phyloP scores from a whole-genome alignment of 2,888 invertebrate species.

The Caenorhabditis afra region DNA sequence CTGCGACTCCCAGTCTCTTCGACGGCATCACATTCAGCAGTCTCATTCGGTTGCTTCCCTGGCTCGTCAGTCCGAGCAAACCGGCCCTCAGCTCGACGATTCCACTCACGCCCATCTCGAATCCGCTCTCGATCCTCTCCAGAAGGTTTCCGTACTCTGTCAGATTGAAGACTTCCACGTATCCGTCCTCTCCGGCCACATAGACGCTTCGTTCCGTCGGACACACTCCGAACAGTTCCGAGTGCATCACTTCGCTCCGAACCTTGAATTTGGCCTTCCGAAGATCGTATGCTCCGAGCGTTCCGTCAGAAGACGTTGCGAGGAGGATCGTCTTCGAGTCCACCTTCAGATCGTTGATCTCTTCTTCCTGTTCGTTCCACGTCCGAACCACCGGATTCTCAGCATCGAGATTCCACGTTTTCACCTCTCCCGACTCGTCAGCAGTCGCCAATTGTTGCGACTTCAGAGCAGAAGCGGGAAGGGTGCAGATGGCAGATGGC shows the following conservation, averaged over 20 bases:
- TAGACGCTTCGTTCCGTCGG: constrained; percentile 69
- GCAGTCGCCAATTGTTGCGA: constrained; percentile 71
- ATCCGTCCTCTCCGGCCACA: constrained; percentile 72
- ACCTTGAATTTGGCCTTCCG: constrained; percentile 52
- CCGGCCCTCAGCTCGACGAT: constrained; percentile 62
- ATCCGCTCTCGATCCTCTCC: constrained; percentile 71
- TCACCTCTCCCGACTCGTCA: constrained; percentile 73
- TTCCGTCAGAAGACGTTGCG: constrained; percentile 67
- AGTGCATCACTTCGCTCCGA: constrained; percentile 74
- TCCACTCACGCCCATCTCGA: constrained; percentile 66
- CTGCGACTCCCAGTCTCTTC: constrained; percentile 66
- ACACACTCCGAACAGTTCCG: constrained; percentile 71
- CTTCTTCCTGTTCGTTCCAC: constrained; percentile 72
- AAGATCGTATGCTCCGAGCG: constrained; percentile 64
- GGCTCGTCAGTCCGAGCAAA: constrained; percentile 60
- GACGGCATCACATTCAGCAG: constrained; percentile 74
- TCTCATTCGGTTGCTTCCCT: constrained; percentile 58
- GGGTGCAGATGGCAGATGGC: constrained; percentile 64
- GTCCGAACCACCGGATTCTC: constrained; percentile 60
- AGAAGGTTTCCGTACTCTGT: constrained; percentile 75
- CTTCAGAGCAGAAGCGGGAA: constrained; percentile 66
- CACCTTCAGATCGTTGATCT: constrained; percentile 66
- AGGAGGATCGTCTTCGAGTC: constrained; percentile 60
- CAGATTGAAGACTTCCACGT: constrained; percentile 74
- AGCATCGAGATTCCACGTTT: constrained; percentile 72